Conservation (phyloP, 2,888 invertebrate genomes). For the Aproaerema taeniolella region DNA sequence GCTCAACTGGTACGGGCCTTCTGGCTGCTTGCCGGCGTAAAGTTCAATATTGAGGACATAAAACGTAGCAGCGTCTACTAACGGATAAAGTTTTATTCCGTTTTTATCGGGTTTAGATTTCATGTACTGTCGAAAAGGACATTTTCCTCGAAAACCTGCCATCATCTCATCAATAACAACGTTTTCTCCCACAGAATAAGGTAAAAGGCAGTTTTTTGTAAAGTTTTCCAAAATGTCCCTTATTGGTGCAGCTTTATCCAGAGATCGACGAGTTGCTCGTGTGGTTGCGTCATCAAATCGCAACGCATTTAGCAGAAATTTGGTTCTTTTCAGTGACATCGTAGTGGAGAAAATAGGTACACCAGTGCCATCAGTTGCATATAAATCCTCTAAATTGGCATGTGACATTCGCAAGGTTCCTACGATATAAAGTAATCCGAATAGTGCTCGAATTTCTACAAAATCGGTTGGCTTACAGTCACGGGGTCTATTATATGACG, state of each 20-base stretch:
- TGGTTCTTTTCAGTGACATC: conserved; percentile 15
- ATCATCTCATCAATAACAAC: conserved; percentile 27
- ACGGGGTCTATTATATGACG: too few species aligned
- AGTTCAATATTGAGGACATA: conserved; percentile 28
- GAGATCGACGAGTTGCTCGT: conserved; percentile 18
- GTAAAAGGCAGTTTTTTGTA: conserved; percentile 20
- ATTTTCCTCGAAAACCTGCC: conserved; percentile 24
- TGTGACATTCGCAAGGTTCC: conserved; percentile 21
- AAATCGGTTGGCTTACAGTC: conserved; percentile 26
- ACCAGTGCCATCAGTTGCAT: conserved; percentile 23
- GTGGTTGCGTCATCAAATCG: conserved; percentile 22
- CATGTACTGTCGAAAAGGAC: conserved; percentile 20
- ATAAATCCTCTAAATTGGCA: conserved; percentile 25
- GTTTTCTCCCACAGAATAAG: conserved; percentile 19
- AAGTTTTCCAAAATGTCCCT: conserved; percentile 24
- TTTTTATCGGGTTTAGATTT: conserved; percentile 18
- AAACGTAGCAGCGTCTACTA: conserved; percentile 25
- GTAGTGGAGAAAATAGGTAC: conserved; percentile 18
- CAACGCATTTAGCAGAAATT: conserved; percentile 21
- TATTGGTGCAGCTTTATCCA: conserved; percentile 26
- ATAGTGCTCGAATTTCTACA: conserved; percentile 24
- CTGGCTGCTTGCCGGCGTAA: conserved; percentile 29
- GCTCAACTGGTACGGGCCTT: conserved; percentile 24
- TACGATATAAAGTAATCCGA: conserved; percentile 24
- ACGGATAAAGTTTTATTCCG: conserved; percentile 19